Conservation (phyloP, 2,888 invertebrate genomes). For the Serrognathus titanus region DNA sequence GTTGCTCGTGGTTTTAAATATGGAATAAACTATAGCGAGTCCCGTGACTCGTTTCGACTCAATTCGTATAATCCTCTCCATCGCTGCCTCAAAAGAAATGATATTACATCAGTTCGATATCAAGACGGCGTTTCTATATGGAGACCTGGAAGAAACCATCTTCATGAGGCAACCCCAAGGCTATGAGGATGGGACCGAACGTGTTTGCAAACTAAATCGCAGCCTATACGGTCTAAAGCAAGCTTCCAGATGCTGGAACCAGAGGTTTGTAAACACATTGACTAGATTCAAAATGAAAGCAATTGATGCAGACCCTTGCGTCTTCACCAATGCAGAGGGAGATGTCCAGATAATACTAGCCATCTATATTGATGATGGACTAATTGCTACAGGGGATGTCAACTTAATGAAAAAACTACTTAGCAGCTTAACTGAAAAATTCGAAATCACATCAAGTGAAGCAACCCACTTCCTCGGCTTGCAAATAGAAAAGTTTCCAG, state of each 20-base stretch:
- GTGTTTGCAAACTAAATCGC: constrained; percentile 34
- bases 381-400: neutral
- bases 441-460: constrained; percentile 14
- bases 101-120: constrained; percentile 33
- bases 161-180: constrained; percentile 25
- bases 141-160: constrained; percentile 20
- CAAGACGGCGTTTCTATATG: too few relatives aligned
- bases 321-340: neutral
- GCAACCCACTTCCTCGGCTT: constrained; percentile 12
- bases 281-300: constrained; percentile 9
- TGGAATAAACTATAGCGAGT: constrained; percentile 30
- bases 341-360: too few relatives aligned
- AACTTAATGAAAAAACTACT: neutral
- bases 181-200: constrained; percentile 27
- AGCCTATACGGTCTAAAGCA: constrained; percentile 42
- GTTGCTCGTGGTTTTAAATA: constrained; percentile 29
- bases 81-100: constrained; percentile 30
- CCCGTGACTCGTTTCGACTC: constrained; percentile 31
- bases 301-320: neutral
- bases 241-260: constrained; percentile 37
- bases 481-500: constrained; percentile 20
- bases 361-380: too few relatives aligned
- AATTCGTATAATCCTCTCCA: constrained; percentile 26
- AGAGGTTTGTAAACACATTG: constrained; percentile 29
- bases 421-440: constrained; percentile 1